Evolutionary conservation across 2,888 invertebrate genomes (phyloP), one percentile per base, ranked within the genome.

Genomic region (Drosophila niveifrons): DNA sequence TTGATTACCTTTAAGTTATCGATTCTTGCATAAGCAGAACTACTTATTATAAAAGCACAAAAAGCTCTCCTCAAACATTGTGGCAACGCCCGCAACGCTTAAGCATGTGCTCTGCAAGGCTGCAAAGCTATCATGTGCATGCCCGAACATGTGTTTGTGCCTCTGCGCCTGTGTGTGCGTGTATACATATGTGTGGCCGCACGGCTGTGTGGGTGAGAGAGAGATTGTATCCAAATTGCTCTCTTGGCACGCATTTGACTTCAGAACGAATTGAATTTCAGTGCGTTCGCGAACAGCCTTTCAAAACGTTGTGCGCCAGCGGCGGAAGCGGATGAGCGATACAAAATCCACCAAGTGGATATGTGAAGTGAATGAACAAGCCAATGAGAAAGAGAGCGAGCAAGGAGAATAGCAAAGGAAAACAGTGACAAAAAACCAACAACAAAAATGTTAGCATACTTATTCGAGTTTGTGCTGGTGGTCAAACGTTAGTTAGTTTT

Each of bases 221-320:
- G 47, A 41, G 44, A 43, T 53, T 34, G 56, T 50, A 41, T 47
- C 51, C 52, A 47, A 75, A 68, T 62, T 62, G 70, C 70, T 75
- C 75, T 75, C 75, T 65, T 78, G 79, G 75, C 79, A 79, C 79
- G 76, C 79, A 66, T 69, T 78, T 78, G 75, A 75, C 75, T 75
- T 65, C 50, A 58, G 11, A 50, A 51, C 17, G 58, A 75, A 75
- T 75, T 66, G 53, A 79, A 61, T 75, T 76, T 75, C 71, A 79
- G 76, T 76, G 66, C 76, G 80, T 70, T 76, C 80, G 62, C 72
- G 79, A 76, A 71, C 80, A 57, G 76, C 70, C 76, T 66, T 52
- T 46, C 29, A 62, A 63, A 66, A 76, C 71, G 76, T 76, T 76
- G 76, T 79, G 75, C 56, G 75, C 56, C 36, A 41, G 11, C 23